These are phyloP conservation scores for Acanthiza pusilla DNA, from an alignment of 2,797 vertebrate genomes.

Conservation along the genomic window DNA sequence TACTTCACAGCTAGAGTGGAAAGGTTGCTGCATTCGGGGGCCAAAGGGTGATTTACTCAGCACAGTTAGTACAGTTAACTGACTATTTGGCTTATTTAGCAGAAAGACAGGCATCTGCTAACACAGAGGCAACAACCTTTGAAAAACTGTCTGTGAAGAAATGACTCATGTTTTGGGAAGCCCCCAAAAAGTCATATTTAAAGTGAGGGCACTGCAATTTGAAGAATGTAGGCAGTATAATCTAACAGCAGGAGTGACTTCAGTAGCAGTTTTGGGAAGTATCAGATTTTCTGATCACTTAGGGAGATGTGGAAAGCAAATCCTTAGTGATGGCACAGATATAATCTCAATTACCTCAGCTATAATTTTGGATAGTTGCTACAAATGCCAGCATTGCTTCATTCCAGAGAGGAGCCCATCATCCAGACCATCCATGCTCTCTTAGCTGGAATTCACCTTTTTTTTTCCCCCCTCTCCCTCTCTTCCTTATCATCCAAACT, in stretches of 20 bases:
- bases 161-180: neutral
- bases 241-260: neutral
- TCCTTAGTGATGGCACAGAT: neutral
- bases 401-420: neutral
- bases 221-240: neutral
- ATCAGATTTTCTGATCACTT: neutral
- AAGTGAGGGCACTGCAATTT: neutral
- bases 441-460: neutral
- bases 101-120: neutral
- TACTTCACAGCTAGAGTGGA: conserved; percentile 15
- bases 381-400: neutral
- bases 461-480: neutral
- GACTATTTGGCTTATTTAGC: neutral
- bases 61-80: neutral
- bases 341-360: neutral
- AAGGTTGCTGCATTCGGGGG: neutral
- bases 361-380: neutral
- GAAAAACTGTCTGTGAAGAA: conserved; percentile 23
- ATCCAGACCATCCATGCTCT: neutral
- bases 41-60: conserved; percentile 22
- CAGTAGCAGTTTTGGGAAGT: neutral
- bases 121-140: conserved; percentile 5
- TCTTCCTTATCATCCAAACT: neutral
- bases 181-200: neutral
- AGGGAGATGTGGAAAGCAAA: neutral